Base-by-base conservation (phyloP, 2,888 invertebrate genomes). In the Mactromeris polynyma region DNA sequence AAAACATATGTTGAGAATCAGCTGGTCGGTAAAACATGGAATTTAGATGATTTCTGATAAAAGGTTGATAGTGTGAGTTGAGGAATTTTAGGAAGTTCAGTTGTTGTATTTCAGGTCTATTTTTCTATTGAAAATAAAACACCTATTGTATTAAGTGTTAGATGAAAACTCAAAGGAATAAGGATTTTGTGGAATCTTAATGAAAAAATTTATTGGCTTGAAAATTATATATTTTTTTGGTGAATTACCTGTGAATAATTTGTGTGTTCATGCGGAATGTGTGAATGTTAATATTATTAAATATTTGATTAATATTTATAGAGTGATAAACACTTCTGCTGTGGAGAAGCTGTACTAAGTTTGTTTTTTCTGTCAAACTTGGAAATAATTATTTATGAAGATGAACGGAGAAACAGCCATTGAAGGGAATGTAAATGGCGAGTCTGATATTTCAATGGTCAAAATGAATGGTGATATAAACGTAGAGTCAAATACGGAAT, bases 181-280 rank as follows among this genome's bases (percentile, higher is more conserved):
- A 33, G 17, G n/a, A 73, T 19, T 73, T 36, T 73, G 21, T 36
- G 73, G 36, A 73, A 33, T 73, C 11, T n/a, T 26, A 64, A 26
- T 26, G n/a, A n/a, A 4, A n/a, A 64, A n/a, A 64, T 58, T 26
- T 64, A 64, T 64, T 26, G n/a, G n/a, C 26, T 64, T 64, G 58
- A 64, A 26, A 9, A 3, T 21, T 58, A 58, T n/a, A 73, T 33
- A 36, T 58, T 58, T 36, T 2, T 33, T 73, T 14, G 4, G 14
- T 73, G 73, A 73, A 33, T 58, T 73, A 73, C 73, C 73, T 73
- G 73, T 33, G 73, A 73, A 73, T 11, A 17, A 73, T 73, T 73
- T 73, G 31, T 69, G 58, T 64, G 26, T 64, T 64, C 9, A 26
- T 4, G 58, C 26, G n/a, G 58, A 26, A n/a, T 64, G 58, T 64